Conservation (phyloP, 2,888 invertebrate species). For the Proisotoma minuta region DNA sequence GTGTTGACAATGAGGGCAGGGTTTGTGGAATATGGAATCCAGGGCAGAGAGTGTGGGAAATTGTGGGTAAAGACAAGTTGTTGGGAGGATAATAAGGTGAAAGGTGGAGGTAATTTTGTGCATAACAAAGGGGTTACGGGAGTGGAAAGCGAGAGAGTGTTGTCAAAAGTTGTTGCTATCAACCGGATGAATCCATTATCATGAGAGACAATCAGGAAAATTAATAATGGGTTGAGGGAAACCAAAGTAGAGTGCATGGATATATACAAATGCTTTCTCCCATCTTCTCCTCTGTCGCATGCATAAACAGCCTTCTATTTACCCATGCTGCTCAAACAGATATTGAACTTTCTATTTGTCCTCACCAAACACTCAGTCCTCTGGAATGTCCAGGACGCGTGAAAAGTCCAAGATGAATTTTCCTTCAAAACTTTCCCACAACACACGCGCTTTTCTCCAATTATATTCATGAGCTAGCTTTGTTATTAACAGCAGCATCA, state of each 20-base stretch:
- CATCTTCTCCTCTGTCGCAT: neutral
- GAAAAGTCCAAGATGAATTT: too few relatives aligned
- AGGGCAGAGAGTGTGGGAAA: too few relatives aligned
- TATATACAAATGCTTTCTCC: neutral
- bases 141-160: slow-evolving; percentile 9
- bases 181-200: slow-evolving; percentile 21
- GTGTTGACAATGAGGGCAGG: too few relatives aligned
- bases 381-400: too few relatives aligned
- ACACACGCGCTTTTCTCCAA: too few relatives aligned
- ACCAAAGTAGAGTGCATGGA: neutral
- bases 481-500: too few relatives aligned
- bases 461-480: too few relatives aligned
- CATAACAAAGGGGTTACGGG: slow-evolving; percentile 3
- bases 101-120: slow-evolving; percentile 15
- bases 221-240: slow-evolving; percentile 30
- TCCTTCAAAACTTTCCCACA: too few relatives aligned
- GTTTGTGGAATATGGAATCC: too few relatives aligned
- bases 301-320: slow-evolving; percentile 3
- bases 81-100: slow-evolving; percentile 1
- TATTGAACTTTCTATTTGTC: neutral
- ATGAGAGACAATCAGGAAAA: slow-evolving; percentile 28
- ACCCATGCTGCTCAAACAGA: slow-evolving; percentile 1
- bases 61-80: too few relatives aligned
- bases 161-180: slow-evolving; percentile 11
- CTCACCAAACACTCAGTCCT: too few relatives aligned